Conservation (phyloP, 2,797 vertebrate species). For the Hydrocynus forskahlii region DNA sequence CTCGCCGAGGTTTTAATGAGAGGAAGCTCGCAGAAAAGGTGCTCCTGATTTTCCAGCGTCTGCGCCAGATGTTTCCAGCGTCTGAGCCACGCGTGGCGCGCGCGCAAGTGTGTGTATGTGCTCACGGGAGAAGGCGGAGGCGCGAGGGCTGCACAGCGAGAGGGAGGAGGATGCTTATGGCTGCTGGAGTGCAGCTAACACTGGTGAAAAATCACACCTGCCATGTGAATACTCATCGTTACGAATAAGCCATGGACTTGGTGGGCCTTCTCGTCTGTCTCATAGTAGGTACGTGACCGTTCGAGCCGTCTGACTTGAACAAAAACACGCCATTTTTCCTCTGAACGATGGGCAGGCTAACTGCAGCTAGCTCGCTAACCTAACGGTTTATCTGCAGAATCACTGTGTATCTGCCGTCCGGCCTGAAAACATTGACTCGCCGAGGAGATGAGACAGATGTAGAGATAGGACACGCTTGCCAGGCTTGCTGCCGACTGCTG, state of each 20-base stretch:
- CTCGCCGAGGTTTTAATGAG: constrained; percentile 3
- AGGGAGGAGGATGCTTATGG: constrained; percentile 74
- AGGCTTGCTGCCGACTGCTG: neutral
- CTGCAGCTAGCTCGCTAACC: constrained; percentile 39
- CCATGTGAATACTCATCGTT: constrained; percentile 58
- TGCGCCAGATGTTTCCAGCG: constrained; percentile 75
- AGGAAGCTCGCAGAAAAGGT: constrained; percentile 12
- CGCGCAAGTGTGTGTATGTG: constrained; percentile 19
- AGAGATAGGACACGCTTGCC: neutral
- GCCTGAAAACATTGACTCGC: neutral
- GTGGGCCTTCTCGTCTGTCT: constrained; percentile 70
- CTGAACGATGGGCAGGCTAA: constrained; percentile 49
- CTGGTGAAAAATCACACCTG: constrained; percentile 53
- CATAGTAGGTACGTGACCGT: constrained; percentile 75
- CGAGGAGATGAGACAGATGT: neutral
- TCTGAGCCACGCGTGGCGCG: neutral
- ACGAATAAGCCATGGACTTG: constrained; percentile 69
- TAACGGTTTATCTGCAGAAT: constrained; percentile 35
- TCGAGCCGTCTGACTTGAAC: neutral
- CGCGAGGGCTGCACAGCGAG: constrained; percentile 73
- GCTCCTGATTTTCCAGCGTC: constrained; percentile 66
- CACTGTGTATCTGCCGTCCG: neutral
- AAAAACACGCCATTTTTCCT: constrained; percentile 22
- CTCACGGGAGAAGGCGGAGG: constrained; percentile 70
- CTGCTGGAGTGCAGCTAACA: constrained; percentile 66